Conservation (phyloP, 2,113 vertebrate species). For the Sturnus vulgaris region DNA sequence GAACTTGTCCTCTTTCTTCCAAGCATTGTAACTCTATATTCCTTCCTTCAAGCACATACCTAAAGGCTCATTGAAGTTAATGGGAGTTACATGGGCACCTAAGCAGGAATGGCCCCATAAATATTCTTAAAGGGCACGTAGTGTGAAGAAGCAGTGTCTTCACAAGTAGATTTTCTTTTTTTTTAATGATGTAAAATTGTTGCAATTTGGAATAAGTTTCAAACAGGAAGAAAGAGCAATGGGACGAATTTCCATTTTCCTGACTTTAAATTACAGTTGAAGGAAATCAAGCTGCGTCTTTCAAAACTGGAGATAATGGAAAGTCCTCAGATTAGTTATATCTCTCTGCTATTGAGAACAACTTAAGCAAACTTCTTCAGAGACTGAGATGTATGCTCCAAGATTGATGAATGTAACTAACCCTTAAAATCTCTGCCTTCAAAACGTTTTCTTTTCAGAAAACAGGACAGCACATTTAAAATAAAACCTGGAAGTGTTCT, state of each 20-base stretch:
- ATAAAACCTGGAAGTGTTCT: background rate
- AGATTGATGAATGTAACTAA: background rate
- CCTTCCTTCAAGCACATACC: background rate
- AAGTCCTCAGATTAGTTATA: background rate
- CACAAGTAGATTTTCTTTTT: background rate
- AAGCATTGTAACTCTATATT: background rate
- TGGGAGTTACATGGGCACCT: background rate
- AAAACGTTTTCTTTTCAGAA: background rate
- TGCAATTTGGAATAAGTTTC: constrained; percentile 3
- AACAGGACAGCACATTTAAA: background rate
- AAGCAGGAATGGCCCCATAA: background rate
- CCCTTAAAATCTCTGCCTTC: background rate
- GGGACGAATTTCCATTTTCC: background rate
- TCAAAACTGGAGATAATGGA: background rate
- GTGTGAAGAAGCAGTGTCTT: background rate
- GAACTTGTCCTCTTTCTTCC: background rate
- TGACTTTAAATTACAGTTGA: constrained; percentile 7
- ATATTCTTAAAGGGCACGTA: constrained; percentile 1
- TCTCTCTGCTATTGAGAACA: background rate
- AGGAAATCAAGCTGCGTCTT: background rate
- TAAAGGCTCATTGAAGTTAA: constrained; percentile 1
- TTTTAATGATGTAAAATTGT: background rate
- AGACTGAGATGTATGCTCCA: background rate
- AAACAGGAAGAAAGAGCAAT: background rate
- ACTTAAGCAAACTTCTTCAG: background rate